Base-by-base conservation (phyloP, 2,797 vertebrate species). In the Syngnathus acus region DNA sequence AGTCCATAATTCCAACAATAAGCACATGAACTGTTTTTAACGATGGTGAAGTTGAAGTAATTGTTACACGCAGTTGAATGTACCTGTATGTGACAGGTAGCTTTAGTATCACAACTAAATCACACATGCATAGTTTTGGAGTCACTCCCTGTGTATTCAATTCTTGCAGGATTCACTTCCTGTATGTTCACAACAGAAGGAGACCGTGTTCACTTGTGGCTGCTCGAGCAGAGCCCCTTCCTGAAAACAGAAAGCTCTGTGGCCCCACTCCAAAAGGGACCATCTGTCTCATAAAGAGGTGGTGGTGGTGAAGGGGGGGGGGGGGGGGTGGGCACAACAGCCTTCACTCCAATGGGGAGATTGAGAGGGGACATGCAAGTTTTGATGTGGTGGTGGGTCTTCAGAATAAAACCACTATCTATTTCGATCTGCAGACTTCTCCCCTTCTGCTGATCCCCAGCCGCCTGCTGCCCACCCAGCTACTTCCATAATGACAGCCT, bases 221-320 rank as follows among this genome's bases (percentile, higher is more conserved):
- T 75, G 70, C 78, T 82, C 76, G 74, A 72, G 73, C 21, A 66
- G 73, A 86, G 80, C 76, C 82, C 43, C 8, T 4, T 32, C 83
- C 42, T 79, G 45, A 66, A 74, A 82, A 77, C 81, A 80, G 67
- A 74, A 81, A 82, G 82, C 70, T 83, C 73, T 40, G 78, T 87
- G 86, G 88, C 86, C 77, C 67, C 66, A 77, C 76, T 89, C 89
- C 89, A 91, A 87, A 85, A 79, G 65, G 80, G 74, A 83, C 90
- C 90, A 91, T 91, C 90, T 91, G 90, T 86, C 82, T 77, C 70
- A 63, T 54, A 64, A 81, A 82, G 60, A 32, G 32, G 32, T 32
- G 32, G 32, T 32, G 32, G 32, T 32, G 32, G 32, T 32, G 32
- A 4, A 4, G 32, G 4, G 0, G 4, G 4, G 32, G 4, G 0